A percentile compares a stretch with the other conserved stretches of the same genome.
Conservation (phyloP, 1,140 invertebrate genomes). For the Listronotus bonariensis region DNA sequence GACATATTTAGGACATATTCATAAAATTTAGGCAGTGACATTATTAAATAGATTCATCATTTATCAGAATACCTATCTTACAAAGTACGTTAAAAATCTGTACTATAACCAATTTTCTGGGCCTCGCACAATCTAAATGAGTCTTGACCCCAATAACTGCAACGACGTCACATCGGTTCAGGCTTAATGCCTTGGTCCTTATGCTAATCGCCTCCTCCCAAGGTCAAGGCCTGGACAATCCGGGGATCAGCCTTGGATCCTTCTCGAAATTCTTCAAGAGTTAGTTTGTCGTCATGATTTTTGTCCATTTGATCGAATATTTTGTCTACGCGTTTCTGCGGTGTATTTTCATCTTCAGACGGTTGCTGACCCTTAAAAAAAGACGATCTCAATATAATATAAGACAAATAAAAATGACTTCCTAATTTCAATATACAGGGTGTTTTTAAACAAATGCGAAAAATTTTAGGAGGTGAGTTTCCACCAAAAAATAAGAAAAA, state of each 20-base stretch:
- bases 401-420: no score
- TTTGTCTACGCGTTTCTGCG: conserved; percentile 94
- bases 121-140: conserved; percentile 5
- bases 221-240: conserved; percentile 93
- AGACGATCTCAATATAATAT: background rate
- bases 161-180: conserved; percentile 45
- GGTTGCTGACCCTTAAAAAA: conserved; percentile 80
- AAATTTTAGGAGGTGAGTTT: no score
- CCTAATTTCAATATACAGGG: no score
- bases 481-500: no score
- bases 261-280: conserved; percentile 97
- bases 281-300: conserved; percentile 96
- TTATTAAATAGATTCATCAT: background rate
- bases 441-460: no score
- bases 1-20: no score
- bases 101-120: background rate
- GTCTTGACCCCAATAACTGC: conserved; percentile 1
- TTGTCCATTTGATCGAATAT: conserved; percentile 99
- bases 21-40: no score
- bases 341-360: conserved; percentile 92
- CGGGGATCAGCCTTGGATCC: conserved; percentile 97
- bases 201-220: conserved; percentile 71
- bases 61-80: background rate
- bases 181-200: conserved; percentile 48
- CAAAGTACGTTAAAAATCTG: background rate